Evolutionary conservation across 2,113 vertebrate species (phyloP).

Genomic region (Cheirogaleus medius): DNA sequence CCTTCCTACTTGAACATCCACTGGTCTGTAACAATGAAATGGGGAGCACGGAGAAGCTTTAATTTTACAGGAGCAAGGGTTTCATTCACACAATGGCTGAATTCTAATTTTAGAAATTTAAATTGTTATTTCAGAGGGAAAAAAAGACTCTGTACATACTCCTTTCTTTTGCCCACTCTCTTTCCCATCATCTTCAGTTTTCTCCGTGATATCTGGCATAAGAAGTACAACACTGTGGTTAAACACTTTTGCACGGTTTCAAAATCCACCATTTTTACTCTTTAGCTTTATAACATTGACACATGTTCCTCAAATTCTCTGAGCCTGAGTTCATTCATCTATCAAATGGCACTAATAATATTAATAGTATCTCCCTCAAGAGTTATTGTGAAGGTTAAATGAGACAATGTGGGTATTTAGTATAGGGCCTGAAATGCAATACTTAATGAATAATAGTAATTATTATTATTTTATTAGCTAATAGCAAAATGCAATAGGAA

Average conservation of each 20-base stretch:
- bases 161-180: neutral
- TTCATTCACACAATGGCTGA: neutral
- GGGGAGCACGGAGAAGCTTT: neutral
- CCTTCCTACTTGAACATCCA: neutral
- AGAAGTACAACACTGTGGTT: neutral
- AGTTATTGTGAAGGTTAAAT: neutral
- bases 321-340: neutral
- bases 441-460: neutral
- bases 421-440: neutral
- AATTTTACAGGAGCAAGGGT: neutral
- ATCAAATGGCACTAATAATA: neutral
- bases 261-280: neutral
- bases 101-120: neutral
- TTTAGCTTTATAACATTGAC: neutral
- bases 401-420: neutral
- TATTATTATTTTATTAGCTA: neutral
- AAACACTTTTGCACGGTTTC: neutral
- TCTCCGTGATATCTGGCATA: neutral
- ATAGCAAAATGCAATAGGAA: neutral
- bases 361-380: neutral
- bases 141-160: neutral
- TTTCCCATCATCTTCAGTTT: neutral
- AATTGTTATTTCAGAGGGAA: neutral
- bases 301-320: neutral
- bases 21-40: neutral